Base-by-base conservation (phyloP, 2,113 vertebrate species). In the Megaptera novaeangliae region DNA sequence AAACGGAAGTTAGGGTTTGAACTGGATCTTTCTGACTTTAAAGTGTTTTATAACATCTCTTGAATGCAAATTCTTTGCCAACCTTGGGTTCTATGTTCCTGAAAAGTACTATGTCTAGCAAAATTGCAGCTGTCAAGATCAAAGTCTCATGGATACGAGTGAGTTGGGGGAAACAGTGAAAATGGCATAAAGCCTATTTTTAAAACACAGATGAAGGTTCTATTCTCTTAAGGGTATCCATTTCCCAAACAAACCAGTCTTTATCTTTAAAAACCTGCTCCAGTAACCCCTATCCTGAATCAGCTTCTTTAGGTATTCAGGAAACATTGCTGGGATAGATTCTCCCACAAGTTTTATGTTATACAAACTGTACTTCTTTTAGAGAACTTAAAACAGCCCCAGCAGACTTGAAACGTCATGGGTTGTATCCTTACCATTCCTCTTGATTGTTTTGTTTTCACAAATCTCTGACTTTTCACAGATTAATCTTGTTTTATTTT, bases 211-310 rank as follows among this genome's bases (percentile, higher is more conserved):
- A 77, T 94, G 64, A 88, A 87, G 93, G 71, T 85, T 93, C 81
- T 91, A 8, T 78, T 86, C 88, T 66, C 72, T 55, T 55, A 77
- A 92, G 44, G 5, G 31, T 72, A 80, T 92, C 88, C 71, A 44
- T 93, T 95, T 97, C 95, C 66, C 88, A 84, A 57, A 83, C 90
- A 96, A 82, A 71, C 74, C 69, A 63, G 61, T 71, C 88, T 96
- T 96, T 97, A 74, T 92, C 93, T 96, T 83, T 78, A 84, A 89
- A 89, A 81, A 90, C 63, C 87, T 85, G 46, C 87, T 96, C 57
- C 74, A 49, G 49, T 95, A 85, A 91, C 75, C 46, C 36, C 31
- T 92, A 2, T 61, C 59, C 88, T 91, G 59, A 77, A 57, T 92
- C 31, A 66, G 75, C 93, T 83, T 59, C 80, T 64, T 83, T n/a